Percentiles rank a stretch among this genome's conserved stretches.
These are phyloP conservation scores for Gymnobelideus leadbeateri DNA, from an alignment of 2,113 vertebrate species.

Conservation along the genomic window DNA sequence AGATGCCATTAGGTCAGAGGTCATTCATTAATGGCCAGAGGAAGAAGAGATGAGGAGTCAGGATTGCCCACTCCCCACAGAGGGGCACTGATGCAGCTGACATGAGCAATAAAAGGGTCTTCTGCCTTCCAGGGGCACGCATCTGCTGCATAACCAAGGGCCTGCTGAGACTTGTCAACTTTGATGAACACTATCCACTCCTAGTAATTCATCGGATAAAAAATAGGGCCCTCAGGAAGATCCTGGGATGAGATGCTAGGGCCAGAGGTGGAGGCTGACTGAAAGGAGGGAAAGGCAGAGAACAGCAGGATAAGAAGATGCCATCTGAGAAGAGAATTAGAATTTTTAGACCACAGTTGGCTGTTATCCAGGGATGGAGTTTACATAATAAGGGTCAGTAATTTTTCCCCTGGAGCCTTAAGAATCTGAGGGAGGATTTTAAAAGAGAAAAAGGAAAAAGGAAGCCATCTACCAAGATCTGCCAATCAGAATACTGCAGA, in stretches of 20 bases:
- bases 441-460: not conserved
- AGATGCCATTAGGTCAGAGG: slow-evolving; percentile 1
- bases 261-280: not conserved
- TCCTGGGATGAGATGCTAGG: not conserved
- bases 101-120: not conserved
- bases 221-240: not conserved
- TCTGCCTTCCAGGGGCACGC: not conserved
- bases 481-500: not conserved
- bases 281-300: not conserved
- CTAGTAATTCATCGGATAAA: not conserved
- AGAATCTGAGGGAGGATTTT: not conserved
- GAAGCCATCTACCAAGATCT: not conserved
- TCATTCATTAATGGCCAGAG: not conserved
- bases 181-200: slow-evolving; percentile 2
- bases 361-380: not conserved
- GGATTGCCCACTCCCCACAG: not conserved
- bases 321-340: not conserved
- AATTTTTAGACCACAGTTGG: not conserved
- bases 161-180: not conserved
- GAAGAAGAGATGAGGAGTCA: not conserved
- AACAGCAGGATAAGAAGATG: not conserved
- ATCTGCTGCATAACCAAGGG: not conserved
- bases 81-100: not conserved
- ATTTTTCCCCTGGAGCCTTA: not conserved
- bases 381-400: not conserved